A percentile compares a stretch with the other conserved stretches of the same genome.
Evolutionary conservation across 2,113 vertebrate species (phyloP).

Genomic region (Empidonax traillii): DNA sequence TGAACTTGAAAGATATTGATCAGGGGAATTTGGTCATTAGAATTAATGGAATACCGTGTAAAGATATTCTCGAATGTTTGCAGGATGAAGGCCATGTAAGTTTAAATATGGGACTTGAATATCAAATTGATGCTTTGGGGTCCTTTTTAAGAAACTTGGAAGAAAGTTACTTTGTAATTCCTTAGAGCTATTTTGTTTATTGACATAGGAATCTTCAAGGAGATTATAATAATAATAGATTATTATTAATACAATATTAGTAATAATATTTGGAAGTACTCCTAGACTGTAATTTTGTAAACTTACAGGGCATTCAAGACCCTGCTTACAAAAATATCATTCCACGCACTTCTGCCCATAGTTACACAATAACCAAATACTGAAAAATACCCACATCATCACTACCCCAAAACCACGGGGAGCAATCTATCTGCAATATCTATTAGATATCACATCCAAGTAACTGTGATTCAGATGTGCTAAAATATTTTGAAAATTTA

Average conservation of each 20-base stretch:
- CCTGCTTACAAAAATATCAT: not conserved
- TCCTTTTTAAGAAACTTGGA: not conserved
- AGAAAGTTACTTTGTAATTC: not conserved
- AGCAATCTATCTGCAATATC: not conserved
- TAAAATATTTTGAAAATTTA: not conserved
- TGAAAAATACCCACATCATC: rapidly evolving
- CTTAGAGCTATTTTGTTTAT: not conserved
- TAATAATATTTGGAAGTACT: not conserved
- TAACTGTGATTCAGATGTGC: not conserved
- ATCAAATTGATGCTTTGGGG: not conserved
- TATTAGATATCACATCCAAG: not conserved
- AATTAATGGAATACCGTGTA: rapidly evolving
- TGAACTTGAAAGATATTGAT: not conserved
- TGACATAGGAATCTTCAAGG: not conserved
- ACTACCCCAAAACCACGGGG: not conserved
- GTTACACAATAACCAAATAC: not conserved
- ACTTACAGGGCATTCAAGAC: not conserved
- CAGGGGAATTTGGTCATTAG: not conserved
- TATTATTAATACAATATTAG: not conserved
- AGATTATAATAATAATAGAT: not conserved
- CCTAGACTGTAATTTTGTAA: not conserved
- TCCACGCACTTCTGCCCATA: not conserved
- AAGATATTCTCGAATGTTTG: not conserved
- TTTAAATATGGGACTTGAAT: not conserved
- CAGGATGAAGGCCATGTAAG: not conserved